Base-by-base conservation (phyloP, 2,888 invertebrate genomes). In the Acrocyrtus sp. region DNA sequence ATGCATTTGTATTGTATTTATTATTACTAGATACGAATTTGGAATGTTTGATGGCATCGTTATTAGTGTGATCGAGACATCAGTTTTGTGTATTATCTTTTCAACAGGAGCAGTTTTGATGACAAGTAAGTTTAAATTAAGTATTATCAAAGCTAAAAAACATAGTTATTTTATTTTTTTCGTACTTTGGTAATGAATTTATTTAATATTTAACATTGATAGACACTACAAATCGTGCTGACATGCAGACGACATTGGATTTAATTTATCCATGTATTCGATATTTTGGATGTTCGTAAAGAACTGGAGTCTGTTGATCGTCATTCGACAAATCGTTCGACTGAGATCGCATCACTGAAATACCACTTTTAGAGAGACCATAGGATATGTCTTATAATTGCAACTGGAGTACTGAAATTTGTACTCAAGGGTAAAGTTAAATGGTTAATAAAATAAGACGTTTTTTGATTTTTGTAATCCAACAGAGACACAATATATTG, bases 221-320 rank as follows among this genome's bases (percentile, higher is more conserved):
- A 62, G 62, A 39, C 3, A 26, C 26, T 17, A 10, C 5, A 1
- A 19, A 26, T 15, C 15, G 19, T 17, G 27, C 21, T 8, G 34
- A 47, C 3, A 56, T 65, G 65, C 45, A 48, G 17, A 27, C 3
- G 0, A n/a, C 65, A 1, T n/a, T 65, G 12, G 65, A 56, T 10
- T 34, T 34, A 6, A 65, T 65, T 3, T 65, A 65, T 39, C 65
- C 65, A 5, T 45, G 21, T 15, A 12, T 56, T 0, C 21, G 65
- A 8, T 27, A 43, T 5, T 65, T 65, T 48, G 65, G 34, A 10
- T 34, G 39, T 17, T 53, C 22, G 17, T 15, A n/a, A n/a, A n/a
- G n/a, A n/a, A n/a, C n/a, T n/a, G n/a, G n/a, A n/a, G n/a, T n/a
- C n/a, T n/a, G n/a, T n/a, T n/a, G n/a, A n/a, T n/a, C n/a, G n/a